Evolutionary conservation across 2,797 vertebrate species (phyloP).

Genomic region (Rhinella marina): DNA sequence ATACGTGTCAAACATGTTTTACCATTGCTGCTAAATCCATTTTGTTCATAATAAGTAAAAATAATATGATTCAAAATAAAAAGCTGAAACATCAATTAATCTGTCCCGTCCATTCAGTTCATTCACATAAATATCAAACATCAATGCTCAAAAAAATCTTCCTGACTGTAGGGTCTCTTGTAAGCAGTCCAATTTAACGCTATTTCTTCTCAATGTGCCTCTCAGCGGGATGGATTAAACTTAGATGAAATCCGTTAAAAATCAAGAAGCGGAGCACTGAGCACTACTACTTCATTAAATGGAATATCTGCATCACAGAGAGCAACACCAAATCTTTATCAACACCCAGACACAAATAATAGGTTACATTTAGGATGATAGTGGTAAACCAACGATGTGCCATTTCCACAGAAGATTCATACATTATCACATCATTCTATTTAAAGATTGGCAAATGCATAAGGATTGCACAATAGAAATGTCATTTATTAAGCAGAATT

Average conservation of each 20-base stretch:
- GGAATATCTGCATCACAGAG: background rate
- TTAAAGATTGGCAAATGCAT: background rate
- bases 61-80: background rate
- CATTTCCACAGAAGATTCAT: background rate
- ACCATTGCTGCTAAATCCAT: background rate
- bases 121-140: background rate
- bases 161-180: background rate
- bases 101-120: background rate
- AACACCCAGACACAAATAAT: background rate
- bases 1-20: background rate
- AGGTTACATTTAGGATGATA: background rate
- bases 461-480: background rate
- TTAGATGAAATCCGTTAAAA: conserved; percentile 3
- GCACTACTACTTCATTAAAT: background rate
- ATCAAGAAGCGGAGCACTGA: background rate
- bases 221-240: conserved; percentile 4
- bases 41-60: background rate
- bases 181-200: conserved; percentile 21
- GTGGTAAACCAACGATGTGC: background rate
- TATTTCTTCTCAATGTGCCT: background rate
- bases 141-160: background rate
- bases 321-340: background rate
- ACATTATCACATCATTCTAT: background rate
- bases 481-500: background rate
- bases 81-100: background rate